A percentile compares a stretch with the other conserved stretches of the same genome.
phyloP scores from a whole-genome alignment of 1,140 invertebrate genomes.

The Ceratina australensis region DNA sequence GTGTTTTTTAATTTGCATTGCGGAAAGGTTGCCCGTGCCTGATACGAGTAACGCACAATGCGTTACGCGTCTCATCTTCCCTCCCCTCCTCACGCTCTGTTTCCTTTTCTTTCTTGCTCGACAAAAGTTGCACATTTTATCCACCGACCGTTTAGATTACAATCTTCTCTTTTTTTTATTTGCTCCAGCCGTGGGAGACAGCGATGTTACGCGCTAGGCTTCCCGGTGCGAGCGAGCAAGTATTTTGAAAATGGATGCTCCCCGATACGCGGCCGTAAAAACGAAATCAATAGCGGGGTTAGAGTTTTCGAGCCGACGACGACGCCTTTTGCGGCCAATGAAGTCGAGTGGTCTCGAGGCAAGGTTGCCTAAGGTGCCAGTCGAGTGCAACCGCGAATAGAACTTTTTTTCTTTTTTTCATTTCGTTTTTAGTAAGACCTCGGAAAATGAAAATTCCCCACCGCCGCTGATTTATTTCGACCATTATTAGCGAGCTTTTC shows the following conservation, averaged over 20 bases:
- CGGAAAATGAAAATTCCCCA: too few relatives aligned
- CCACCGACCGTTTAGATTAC: too few relatives aligned
- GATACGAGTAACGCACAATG: neutral
- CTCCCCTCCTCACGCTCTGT: neutral
- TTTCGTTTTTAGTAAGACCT: too few relatives aligned
- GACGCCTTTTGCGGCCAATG: conserved; percentile 46
- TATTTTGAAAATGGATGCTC: too few relatives aligned
- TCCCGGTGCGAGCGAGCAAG: too few relatives aligned
- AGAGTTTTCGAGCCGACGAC: conserved; percentile 51
- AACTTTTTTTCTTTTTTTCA: neutral
- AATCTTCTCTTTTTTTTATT: too few relatives aligned
- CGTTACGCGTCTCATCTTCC: neutral
- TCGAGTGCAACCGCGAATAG: conserved; percentile 11
- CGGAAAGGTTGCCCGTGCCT: neutral
- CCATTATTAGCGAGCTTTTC: too few relatives aligned
- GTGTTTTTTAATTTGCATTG: conserved; percentile 1
- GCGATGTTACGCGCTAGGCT: too few relatives aligned
- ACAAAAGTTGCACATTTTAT: neutral
- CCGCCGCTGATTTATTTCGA: too few relatives aligned
- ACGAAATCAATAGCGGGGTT: conserved; percentile 42
- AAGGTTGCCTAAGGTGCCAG: conserved; percentile 16
- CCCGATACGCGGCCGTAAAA: neutral
- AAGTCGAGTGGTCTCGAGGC: conserved; percentile 50
- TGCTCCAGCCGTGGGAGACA: too few relatives aligned
- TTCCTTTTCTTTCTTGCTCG: neutral